Evolutionary conservation across 1,140 invertebrate species (phyloP).

Genomic region (Euura lappo): DNA sequence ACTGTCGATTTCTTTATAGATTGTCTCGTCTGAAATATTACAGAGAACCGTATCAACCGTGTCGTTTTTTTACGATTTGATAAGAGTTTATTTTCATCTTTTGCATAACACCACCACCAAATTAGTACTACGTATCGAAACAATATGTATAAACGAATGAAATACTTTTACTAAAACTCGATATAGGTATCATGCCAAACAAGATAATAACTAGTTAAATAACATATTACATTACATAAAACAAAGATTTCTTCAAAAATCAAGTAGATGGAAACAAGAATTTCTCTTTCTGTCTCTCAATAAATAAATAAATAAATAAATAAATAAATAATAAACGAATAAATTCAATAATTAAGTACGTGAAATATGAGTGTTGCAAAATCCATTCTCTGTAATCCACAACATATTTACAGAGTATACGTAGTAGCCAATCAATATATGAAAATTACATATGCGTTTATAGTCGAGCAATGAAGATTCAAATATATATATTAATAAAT

Average conservation of each 20-base stretch:
- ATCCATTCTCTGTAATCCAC: not conserved
- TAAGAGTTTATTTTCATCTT: too few species aligned
- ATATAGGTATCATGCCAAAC: conserved; percentile 19
- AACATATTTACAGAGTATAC: conserved; percentile 2
- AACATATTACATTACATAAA: conserved; percentile 14
- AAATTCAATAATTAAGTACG: not conserved
- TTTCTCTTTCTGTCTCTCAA: not conserved
- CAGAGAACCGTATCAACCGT: too few species aligned
- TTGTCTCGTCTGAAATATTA: too few species aligned
- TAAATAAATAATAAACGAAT: not conserved
- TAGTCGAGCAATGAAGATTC: conserved; percentile 2
- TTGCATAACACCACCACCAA: not conserved
- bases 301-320: not conserved
- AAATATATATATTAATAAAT: not conserved
- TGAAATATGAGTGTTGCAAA: conserved; percentile 7
- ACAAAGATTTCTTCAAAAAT: not conserved
- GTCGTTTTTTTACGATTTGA: too few species aligned
- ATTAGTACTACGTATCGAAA: not conserved
- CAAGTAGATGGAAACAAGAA: not conserved
- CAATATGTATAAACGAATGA: not conserved
- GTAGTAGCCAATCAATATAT: conserved; percentile 1
- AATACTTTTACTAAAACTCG: conserved; percentile 2
- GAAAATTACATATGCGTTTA: not conserved
- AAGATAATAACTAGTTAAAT: conserved; percentile 9
- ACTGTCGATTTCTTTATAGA: too few species aligned